A percentile compares a stretch with the other conserved stretches of the same genome.
These are phyloP conservation scores for Echinarachnius parma DNA, from an alignment of 53 echinoderm and acorn worm species.

Conservation along the genomic window DNA sequence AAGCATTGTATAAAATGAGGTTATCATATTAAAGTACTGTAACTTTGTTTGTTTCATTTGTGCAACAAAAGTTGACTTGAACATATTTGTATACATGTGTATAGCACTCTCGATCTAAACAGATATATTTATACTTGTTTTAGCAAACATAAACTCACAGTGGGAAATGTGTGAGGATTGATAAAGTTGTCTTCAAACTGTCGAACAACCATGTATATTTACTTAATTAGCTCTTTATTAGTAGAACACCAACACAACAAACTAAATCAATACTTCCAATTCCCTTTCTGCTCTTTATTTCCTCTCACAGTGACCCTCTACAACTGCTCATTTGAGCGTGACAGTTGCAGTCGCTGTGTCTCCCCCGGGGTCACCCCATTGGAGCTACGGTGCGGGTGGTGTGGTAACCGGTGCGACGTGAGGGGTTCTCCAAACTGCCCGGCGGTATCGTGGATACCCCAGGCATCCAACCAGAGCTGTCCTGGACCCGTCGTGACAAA, in stretches of 20 bases:
- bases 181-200: no score
- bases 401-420: slow-evolving; percentile 18
- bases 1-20: no score
- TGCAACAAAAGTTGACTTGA: no score
- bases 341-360: slow-evolving; percentile 36
- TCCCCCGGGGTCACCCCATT: slow-evolving; percentile 8
- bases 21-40: no score
- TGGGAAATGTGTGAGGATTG: no score
- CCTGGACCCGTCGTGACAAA: slow-evolving; percentile 14
- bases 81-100: no score
- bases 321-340: slow-evolving; percentile 27
- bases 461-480: slow-evolving; percentile 22
- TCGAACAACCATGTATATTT: no score
- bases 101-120: no score
- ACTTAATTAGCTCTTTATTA: not conserved
- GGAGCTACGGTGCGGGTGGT: slow-evolving; percentile 28
- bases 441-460: slow-evolving; percentile 22
- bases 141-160: no score
- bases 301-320: slow-evolving; percentile 21
- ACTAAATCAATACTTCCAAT: not conserved
- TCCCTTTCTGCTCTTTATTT: not conserved
- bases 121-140: no score
- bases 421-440: not conserved
- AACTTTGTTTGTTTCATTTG: no score
- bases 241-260: not conserved